Conservation (phyloP, 2,888 invertebrate genomes). For the Hypsopygia costalis region DNA sequence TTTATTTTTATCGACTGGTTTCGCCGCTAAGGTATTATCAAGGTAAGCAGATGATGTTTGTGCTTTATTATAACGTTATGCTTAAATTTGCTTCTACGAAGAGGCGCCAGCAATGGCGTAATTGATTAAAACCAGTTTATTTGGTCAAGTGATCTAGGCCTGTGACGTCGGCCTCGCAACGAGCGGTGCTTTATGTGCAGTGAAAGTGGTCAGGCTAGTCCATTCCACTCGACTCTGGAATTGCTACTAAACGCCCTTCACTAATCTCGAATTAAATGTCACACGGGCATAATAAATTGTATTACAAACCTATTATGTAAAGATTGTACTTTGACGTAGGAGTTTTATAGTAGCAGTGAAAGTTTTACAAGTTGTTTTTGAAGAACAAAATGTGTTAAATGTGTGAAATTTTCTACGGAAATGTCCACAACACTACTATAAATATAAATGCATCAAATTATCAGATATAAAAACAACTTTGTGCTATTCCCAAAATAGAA, state of each 20-base stretch:
- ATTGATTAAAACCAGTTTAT: neutral
- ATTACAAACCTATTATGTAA: neutral
- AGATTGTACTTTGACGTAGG: neutral
- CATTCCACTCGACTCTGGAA: slow-evolving; percentile 19
- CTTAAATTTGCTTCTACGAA: no score
- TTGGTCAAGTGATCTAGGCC: slow-evolving; percentile 1
- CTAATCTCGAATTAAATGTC: slow-evolving; percentile 16
- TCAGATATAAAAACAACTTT: no score
- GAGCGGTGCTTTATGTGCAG: slow-evolving; percentile 38
- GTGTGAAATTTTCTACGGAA: no score
- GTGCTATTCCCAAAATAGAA: no score
- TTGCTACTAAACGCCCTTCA: slow-evolving; percentile 18
- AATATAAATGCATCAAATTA: no score
- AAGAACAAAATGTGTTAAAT: neutral
- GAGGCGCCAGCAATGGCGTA: neutral
- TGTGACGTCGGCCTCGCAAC: slow-evolving; percentile 13
- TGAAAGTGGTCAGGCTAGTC: slow-evolving; percentile 45
- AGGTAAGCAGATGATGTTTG: no score
- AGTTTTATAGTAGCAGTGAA: slow-evolving; percentile 4
- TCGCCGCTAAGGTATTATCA: no score
- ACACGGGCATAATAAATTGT: slow-evolving; percentile 4
- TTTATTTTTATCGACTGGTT: no score
- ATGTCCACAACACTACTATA: no score
- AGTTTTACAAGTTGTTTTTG: neutral
- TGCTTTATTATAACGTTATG: no score